Base-by-base conservation (phyloP, 2,888 invertebrate species). In the Sturmia bella region DNA sequence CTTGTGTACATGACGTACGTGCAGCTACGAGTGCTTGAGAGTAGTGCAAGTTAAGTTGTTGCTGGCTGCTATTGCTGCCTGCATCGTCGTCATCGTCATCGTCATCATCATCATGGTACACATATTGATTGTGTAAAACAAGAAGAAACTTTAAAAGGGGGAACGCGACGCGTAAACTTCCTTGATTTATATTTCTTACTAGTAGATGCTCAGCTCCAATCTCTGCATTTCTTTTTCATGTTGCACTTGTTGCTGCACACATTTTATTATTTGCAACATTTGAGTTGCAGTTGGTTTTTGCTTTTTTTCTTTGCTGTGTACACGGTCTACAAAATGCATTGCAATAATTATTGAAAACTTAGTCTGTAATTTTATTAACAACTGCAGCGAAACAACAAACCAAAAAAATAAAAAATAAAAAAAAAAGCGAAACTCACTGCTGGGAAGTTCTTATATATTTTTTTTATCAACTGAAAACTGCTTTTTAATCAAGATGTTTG, bases 181-280 rank as follows among this genome's bases (percentile, higher is more conserved):
- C 63, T 77, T 57, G 39, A 77, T 70, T 48, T 45, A 45, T 52
- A 39, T 54, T 24, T 59, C 48, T 61, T 59, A 61, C 21, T 68
- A 13, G 66, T 45, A n/a, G 12, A 32, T 45, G 32, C 54, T 57
- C 21, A 72, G 15, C 12, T 70, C 13, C 48, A 57, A 43, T 32
- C 50, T 72, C n/a, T 78, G 50, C 7, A 21, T 57, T 59, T 78
- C 57, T 21, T 59, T 1, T 21, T 11, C n/a, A n/a, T 56, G 45
- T n/a, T 77, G 61, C 77, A 77, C 77, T 70, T 70, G 57, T 61
- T 68, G 43, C 21, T 48, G 41, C 77, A 77, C 68, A 69, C 37
- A 63, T 56, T 57, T 66, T 59, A 41, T 75, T 43, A 37, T 39
- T 52, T 75, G 21, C 75, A 68, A 50, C 41, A 39, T 56, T 57